Base-by-base conservation (phyloP, 2,888 invertebrate species). In the Loripinus fragilis region DNA sequence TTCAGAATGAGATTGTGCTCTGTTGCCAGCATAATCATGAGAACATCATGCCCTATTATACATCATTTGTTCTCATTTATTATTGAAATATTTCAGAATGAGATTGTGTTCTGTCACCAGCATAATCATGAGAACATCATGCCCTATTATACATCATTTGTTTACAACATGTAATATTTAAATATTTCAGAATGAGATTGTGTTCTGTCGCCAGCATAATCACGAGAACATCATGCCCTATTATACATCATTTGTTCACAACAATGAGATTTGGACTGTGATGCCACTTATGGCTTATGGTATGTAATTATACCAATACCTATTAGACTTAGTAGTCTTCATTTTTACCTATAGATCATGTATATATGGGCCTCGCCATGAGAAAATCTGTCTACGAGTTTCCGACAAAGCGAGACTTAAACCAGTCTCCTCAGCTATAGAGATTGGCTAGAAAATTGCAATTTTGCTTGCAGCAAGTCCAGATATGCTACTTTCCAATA, bases 181-280 rank as follows among this genome's bases (percentile, higher is more conserved):
- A 10, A 20, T 55, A 60, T 87, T 90, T 72, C 95, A 97, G 95
- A 95, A 96, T 94, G 98, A 98, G 94, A 96, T 98, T 77, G 94
- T 96, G 68, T 95, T 96, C 74, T 96, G 96, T 81, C 95, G 96
- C 83, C 96, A 97, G 91, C 94, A 98, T 25, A 95, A 96, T 83
- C 97, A 98, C 94, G 95, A 95, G 3, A 97, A 97, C 93, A 95
- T 98, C 72, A 94, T 97, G 60, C 95, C 96, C 35, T 96, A 96
- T 91, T 94, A 96, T 85, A 95, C 96, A 42, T 95, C 96, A 3
- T 98, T 97, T 94, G 96, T 97, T 0, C 95, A 95, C 76, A 96
- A 96, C n/a, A 95, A 95, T 74, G 96, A 97, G 92, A 94, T 98
- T 42, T 97, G 96, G 93, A 95, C 97, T 8, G 95, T 97, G 23